Base-by-base conservation (phyloP, 2,113 vertebrate genomes). In the Ophthalmolycus amberensis region DNA sequence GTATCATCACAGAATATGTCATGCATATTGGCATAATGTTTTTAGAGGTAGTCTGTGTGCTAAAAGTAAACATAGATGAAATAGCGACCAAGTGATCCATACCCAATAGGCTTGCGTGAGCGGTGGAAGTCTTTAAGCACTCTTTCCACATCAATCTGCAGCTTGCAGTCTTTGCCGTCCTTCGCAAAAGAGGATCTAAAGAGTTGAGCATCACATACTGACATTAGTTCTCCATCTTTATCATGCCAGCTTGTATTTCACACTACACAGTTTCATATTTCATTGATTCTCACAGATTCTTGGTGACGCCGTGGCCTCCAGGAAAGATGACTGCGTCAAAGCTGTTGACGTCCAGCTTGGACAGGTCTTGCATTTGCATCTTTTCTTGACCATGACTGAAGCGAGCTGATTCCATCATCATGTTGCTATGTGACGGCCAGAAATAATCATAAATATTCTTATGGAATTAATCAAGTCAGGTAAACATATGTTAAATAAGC, bases 301-400 rank as follows among this genome's bases (percentile, higher is more conserved):
- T 95, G 84, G 79, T 87, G 83, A 94, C 38, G 12, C 94, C 95
- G 0, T 95, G 90, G 18, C 94, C 95, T 78, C 95, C 94, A 27
- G 95, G 95, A 20, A 95, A 95, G 80, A 95, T 95, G 84, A 95
- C 70, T 1, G 85, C 95, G 63, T 95, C 94, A 48, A 94, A 95
- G 80, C 71, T 92, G 90, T 89, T 94, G 66, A 79, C 92, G 18
- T 95, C 94, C 88, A 95, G 89, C 80, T 85, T 93, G 73, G 93
- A 86, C 50, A 95, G 87, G 65, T 95, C 95, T 22, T 95, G 91
- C 90, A 95, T 93, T 71, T 95, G 93, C 82, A 82, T 91, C 87
- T 40, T 85, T 59, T 92, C 94, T 54, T 94, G 90, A 6, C 92
- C 89, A 5, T 94, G 95, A 58, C 91, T 92, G 90, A 95, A 94